phyloP scores from a whole-genome alignment of 2,888 invertebrate genomes.

The Oxyscelio sp. region DNA sequence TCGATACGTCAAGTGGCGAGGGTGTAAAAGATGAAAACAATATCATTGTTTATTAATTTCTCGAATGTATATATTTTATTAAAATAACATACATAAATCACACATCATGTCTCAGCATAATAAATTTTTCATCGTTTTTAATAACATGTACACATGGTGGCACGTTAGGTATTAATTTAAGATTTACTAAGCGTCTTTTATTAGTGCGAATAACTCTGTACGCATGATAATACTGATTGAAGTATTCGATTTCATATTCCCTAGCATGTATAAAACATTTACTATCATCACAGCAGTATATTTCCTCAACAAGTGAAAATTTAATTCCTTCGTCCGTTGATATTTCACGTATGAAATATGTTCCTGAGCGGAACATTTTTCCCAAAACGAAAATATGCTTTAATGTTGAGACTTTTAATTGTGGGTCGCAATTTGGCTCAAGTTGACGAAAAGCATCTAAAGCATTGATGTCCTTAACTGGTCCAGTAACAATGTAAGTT shows the following conservation, averaged over 20 bases:
- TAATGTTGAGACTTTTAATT: background rate
- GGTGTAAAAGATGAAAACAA: no score
- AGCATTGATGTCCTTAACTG: slow-evolving; percentile 1
- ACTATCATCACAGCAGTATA: slow-evolving; percentile 15
- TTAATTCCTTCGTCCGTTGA: slow-evolving; percentile 12
- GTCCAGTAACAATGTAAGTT: background rate
- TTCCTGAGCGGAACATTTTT: slow-evolving; percentile 26
- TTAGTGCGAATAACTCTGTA: background rate
- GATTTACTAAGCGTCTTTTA: slow-evolving; percentile 6
- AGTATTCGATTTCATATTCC: slow-evolving; percentile 17
- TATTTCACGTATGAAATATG: slow-evolving; percentile 23
- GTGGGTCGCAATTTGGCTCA: background rate
- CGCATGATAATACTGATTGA: slow-evolving; percentile 26
- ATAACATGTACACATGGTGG: slow-evolving; percentile 25
- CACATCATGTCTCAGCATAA: no score
- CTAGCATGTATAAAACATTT: background rate
- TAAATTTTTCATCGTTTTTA: no score
- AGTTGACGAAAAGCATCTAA: background rate
- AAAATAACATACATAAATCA: no score
- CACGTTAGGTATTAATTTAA: slow-evolving; percentile 11
- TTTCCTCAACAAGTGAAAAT: slow-evolving; percentile 21
- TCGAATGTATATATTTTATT: no score
- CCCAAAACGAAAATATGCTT: background rate
- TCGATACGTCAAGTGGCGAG: no score
- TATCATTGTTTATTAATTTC: no score